A percentile compares a stretch with the other conserved stretches of the same genome.
Evolutionary conservation across 64 coral and sea anemone genomes (phyloP).

Genomic region (Cladopsammia gracilis): DNA sequence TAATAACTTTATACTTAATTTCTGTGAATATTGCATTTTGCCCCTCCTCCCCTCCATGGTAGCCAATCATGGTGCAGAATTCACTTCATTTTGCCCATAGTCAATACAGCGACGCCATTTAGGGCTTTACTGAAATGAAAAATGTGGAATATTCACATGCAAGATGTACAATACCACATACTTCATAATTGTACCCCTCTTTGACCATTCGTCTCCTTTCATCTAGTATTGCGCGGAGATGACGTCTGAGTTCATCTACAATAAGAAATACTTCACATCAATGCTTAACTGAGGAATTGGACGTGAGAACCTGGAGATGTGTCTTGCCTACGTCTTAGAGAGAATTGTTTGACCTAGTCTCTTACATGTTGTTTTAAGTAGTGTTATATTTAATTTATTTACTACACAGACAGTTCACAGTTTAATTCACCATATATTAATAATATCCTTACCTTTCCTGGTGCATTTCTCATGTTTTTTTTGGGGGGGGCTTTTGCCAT

Average conservation of each 20-base stretch:
- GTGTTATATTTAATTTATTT: no score
- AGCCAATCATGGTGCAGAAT: background rate
- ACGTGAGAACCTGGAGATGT: background rate
- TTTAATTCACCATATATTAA: no score
- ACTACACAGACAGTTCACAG: no score
- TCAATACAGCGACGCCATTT: no score
- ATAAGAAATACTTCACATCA: background rate
- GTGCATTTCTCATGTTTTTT: no score
- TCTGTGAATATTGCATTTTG: background rate
- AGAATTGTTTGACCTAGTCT: no score
- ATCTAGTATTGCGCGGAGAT: background rate
- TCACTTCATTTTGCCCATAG: background rate
- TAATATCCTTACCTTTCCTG: no score
- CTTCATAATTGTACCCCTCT: no score
- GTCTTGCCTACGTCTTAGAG: no score
- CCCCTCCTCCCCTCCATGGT: background rate
- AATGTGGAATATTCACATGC: background rate
- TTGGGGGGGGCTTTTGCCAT: background rate
- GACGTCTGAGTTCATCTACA: background rate
- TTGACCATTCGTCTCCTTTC: background rate
- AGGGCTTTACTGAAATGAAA: background rate
- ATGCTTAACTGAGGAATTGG: background rate
- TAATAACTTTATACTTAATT: background rate
- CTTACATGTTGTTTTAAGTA: background rate
- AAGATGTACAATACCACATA: background rate